These are phyloP conservation scores for Steinernema hermaphroditum DNA, from an alignment of 2,888 invertebrate genomes.

Conservation along the genomic window DNA sequence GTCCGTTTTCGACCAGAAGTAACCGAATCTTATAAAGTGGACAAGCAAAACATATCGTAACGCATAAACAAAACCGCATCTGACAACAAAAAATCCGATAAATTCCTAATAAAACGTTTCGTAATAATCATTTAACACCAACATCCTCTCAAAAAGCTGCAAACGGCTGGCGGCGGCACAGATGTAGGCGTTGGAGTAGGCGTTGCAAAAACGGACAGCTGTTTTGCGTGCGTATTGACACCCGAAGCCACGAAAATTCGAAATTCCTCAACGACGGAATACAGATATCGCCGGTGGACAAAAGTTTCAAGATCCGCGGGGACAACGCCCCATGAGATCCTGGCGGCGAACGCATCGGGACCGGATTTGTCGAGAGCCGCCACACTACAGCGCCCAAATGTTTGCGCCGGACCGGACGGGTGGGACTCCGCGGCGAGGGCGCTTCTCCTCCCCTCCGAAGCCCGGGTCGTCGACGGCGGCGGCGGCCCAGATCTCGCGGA, in stretches of 20 bases:
- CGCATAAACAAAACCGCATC: too few species aligned
- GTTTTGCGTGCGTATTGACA: neutral
- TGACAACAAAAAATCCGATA: too few species aligned
- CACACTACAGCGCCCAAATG: conserved; percentile 6
- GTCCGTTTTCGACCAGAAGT: too few species aligned
- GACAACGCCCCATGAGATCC: neutral
- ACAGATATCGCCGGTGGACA: neutral
- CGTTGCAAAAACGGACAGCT: neutral
- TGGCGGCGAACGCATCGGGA: neutral
- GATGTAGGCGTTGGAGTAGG: neutral
- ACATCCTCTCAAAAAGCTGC: neutral
- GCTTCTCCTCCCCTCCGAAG: neutral
- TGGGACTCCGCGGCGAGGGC: neutral
- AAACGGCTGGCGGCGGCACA: neutral
- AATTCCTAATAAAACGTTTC: neutral
- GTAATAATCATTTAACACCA: neutral
- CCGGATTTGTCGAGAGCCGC: conserved; percentile 21
- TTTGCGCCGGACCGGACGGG: conserved; percentile 4
- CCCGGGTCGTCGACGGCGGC: neutral
- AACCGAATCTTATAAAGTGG: too few species aligned
- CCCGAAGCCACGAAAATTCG: neutral
- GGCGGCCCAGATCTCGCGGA: neutral
- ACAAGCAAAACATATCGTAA: too few species aligned
- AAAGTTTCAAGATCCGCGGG: neutral
- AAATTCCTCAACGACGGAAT: neutral